These are phyloP conservation scores for Bos indicus DNA, from an alignment of 2,113 vertebrate genomes.

Conservation along the genomic window DNA sequence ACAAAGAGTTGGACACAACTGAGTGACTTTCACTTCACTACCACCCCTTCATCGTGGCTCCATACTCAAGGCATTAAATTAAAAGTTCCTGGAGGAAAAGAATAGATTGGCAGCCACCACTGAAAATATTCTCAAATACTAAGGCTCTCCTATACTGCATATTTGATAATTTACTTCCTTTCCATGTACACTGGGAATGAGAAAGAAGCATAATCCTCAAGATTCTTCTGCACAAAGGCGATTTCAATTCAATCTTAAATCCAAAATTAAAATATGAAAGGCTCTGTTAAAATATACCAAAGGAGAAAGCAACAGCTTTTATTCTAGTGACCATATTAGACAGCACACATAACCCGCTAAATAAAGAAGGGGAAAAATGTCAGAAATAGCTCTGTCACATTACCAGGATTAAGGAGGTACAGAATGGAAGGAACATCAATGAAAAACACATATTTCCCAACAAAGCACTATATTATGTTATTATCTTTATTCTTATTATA, in stretches of 20 bases:
- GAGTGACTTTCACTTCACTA: background rate
- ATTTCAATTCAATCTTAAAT: conserved; percentile 18
- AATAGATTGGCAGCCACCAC: background rate
- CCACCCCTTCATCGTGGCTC: background rate
- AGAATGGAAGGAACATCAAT: background rate
- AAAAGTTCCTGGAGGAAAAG: background rate
- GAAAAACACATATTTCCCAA: conserved; percentile 17
- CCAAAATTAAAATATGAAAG: conserved; percentile 29
- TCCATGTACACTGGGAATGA: background rate
- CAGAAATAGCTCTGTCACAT: conserved; percentile 25
- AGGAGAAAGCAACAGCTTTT: conserved; percentile 10
- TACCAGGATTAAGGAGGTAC: background rate
- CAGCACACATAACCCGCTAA: background rate
- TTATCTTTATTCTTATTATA: background rate
- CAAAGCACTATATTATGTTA: background rate
- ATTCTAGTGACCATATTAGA: background rate
- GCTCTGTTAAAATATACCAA: background rate
- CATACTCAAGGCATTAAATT: conserved; percentile 7
- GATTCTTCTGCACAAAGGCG: background rate
- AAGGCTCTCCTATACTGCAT: background rate
- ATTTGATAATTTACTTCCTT: conserved; percentile 27
- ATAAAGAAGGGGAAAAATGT: conserved; percentile 18
- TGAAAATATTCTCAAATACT: conserved; percentile 27
- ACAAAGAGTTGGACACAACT: background rate
- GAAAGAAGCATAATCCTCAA: background rate